A percentile compares a stretch with the other conserved stretches of the same genome.
phyloP scores from a whole-genome alignment of 2,113 vertebrate genomes.

The Asarcornis scutulata region DNA sequence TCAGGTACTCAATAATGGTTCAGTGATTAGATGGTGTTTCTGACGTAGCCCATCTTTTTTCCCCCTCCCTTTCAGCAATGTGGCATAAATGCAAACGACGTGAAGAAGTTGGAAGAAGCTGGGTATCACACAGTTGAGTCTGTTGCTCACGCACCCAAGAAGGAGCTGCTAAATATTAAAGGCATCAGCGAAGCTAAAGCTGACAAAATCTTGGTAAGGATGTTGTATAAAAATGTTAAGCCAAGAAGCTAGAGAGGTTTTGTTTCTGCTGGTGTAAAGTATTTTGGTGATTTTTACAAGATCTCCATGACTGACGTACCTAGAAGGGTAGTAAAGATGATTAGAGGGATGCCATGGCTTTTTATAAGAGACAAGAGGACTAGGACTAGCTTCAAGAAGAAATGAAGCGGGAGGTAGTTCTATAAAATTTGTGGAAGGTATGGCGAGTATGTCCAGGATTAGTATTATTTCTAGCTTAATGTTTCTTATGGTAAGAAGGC shows the following conservation, averaged over 20 bases:
- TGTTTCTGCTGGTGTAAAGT: not conserved
- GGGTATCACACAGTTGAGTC: conserved; percentile 97
- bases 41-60: not conserved
- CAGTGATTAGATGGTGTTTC: not conserved
- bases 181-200: conserved; percentile 98
- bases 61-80: conserved; percentile 82
- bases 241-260: not conserved
- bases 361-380: accelerated
- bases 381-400: not conserved
- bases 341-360: not conserved
- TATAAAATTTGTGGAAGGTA: not conserved
- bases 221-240: not conserved
- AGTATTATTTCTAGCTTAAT: not conserved
- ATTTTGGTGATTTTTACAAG: not conserved
- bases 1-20: not conserved
- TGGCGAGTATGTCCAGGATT: not conserved
- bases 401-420: not conserved
- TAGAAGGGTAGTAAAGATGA: not conserved
- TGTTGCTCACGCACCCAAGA: conserved; percentile 95
- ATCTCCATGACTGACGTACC: not conserved
- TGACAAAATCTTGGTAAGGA: conserved; percentile 92
- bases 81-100: conserved; percentile 91
- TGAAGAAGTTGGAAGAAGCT: conserved; percentile 96
- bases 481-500: not conserved
- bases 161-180: conserved; percentile 95